These are phyloP conservation scores for Heliconius charithonia DNA, from an alignment of 2,888 invertebrate species.

Conservation along the genomic window DNA sequence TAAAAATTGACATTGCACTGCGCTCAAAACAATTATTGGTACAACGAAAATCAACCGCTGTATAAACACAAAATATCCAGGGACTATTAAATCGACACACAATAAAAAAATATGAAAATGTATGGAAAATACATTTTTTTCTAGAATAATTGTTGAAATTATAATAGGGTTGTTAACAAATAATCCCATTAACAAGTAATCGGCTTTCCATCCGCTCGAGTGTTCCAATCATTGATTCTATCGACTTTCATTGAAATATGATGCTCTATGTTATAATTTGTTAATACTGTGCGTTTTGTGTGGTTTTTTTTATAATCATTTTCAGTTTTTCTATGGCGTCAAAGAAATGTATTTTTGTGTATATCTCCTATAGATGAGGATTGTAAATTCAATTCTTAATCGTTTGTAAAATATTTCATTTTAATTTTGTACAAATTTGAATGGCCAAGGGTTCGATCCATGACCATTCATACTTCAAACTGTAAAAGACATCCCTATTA, in stretches of 20 bases:
- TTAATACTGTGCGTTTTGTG: not conserved
- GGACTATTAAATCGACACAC: slow-evolving; percentile 10
- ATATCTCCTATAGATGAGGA: too few species aligned
- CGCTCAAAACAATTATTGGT: not conserved
- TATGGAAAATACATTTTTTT: not conserved
- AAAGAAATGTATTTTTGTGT: too few species aligned
- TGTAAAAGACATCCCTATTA: too few species aligned
- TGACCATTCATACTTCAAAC: too few species aligned
- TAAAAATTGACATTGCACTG: slow-evolving; percentile 1
- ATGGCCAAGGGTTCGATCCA: too few species aligned
- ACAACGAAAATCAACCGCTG: not conserved
- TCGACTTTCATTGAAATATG: slow-evolving; percentile 9
- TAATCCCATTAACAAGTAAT: slow-evolving; percentile 21
- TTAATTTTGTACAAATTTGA: too few species aligned
- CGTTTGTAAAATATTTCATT: too few species aligned
- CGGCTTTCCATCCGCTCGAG: slow-evolving; percentile 18
- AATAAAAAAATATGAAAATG: not conserved
- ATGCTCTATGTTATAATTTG: slow-evolving; percentile 7
- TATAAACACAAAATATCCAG: slow-evolving; percentile 2
- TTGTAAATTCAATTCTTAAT: too few species aligned
- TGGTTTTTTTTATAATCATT: too few species aligned
- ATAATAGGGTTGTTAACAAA: slow-evolving; percentile 12
- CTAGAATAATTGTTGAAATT: slow-evolving; percentile 6
- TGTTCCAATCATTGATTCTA: slow-evolving; percentile 21
- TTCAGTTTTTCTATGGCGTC: too few species aligned